These are phyloP conservation scores for Megamerina dolium DNA, from an alignment of 2,888 invertebrate species.

Conservation along the genomic window DNA sequence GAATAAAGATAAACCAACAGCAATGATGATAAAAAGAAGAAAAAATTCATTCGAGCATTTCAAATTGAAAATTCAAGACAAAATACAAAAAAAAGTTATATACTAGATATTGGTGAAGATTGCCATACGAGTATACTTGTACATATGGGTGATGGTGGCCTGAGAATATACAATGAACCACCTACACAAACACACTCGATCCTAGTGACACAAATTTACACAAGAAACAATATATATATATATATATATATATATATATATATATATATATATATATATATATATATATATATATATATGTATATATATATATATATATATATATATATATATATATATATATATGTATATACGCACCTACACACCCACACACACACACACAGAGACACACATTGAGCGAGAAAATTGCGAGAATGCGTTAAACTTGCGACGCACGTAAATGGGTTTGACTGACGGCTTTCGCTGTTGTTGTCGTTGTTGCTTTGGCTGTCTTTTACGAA, in stretches of 20 bases:
- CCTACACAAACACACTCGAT: conserved; percentile 22
- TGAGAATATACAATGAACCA: background rate
- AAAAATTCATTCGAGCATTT: conserved; percentile 37
- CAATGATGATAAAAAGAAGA: too few relatives aligned
- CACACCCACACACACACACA: background rate
- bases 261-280: too few relatives aligned
- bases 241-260: background rate
- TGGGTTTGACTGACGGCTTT: background rate
- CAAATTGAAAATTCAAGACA: conserved; percentile 31
- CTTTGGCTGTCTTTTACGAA: too few relatives aligned
- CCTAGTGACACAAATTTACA: conserved; percentile 37
- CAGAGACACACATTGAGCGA: too few relatives aligned
- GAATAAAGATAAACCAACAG: too few relatives aligned
- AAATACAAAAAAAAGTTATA: conserved; percentile 27
- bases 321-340: conserved; percentile 15
- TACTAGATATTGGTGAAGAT: too few relatives aligned
- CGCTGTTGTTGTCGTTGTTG: background rate
- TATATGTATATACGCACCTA: background rate
- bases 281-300: conserved; percentile 15
- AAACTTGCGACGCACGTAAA: conserved; percentile 7
- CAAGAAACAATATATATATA: conserved; percentile 15
- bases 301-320: background rate
- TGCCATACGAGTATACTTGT: background rate
- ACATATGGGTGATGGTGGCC: background rate
- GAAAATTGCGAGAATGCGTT: background rate